phyloP scores from a whole-genome alignment of 2,797 vertebrate genomes.

The Schizopygopsis pylzovi region DNA sequence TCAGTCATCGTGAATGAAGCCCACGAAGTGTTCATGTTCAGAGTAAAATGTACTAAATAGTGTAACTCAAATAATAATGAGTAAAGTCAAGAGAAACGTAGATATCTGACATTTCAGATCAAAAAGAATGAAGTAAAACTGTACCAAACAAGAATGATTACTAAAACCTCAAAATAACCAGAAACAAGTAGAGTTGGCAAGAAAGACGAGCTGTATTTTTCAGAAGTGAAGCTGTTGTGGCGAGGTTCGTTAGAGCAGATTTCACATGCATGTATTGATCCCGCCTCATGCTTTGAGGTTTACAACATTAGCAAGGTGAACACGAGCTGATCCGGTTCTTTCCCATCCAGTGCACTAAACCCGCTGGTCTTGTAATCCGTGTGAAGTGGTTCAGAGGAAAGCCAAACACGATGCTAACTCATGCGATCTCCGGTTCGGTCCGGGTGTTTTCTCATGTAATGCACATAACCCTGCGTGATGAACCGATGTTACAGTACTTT shows the following conservation, averaged over 20 bases:
- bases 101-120: neutral
- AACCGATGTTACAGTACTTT: neutral
- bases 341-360: neutral
- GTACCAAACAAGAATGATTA: slow-evolving; percentile 23
- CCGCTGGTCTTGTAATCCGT: neutral
- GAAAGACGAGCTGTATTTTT: neutral
- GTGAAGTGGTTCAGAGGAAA: slow-evolving; percentile 55
- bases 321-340: neutral
- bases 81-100: neutral
- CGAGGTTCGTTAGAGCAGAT: neutral
- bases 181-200: neutral
- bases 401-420: slow-evolving; percentile 70
- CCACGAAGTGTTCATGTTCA: slow-evolving; percentile 9
- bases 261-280: slow-evolving; percentile 41
- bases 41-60: slow-evolving; percentile 11
- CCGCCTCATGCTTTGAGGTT: slow-evolving; percentile 39
- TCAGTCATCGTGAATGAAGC: slow-evolving; percentile 41
- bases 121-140: slow-evolving; percentile 10
- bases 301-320: slow-evolving; percentile 1
- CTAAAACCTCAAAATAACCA: slow-evolving; percentile 1
- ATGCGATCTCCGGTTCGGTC: slow-evolving; percentile 62
- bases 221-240: neutral
- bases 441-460: neutral
- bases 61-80: slow-evolving; percentile 1
- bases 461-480: slow-evolving; percentile 15